These are phyloP conservation scores for Ecdyonurus torrentis DNA, from an alignment of 2,888 invertebrate genomes.

Conservation along the genomic window DNA sequence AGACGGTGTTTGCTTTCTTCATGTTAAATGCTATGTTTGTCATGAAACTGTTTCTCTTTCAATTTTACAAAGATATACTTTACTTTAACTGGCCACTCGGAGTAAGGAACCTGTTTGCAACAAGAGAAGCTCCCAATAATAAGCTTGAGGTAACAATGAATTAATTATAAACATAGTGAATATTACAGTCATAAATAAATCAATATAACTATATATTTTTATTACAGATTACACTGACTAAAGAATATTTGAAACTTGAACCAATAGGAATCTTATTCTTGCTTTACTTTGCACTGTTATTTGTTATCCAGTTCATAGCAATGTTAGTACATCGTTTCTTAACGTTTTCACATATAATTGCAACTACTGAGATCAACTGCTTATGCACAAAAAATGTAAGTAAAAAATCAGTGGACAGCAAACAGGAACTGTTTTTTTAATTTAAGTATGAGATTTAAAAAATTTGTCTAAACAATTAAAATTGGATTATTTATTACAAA, in stretches of 20 bases:
- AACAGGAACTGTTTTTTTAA: too few species aligned
- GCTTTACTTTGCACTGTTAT: conserved; percentile 91
- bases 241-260: conserved; percentile 85
- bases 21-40: conserved; percentile 99
- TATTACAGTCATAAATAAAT: background rate
- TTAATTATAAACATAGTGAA: conserved; percentile 26
- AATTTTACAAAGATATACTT: conserved; percentile 92
- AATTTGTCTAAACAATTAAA: too few species aligned
- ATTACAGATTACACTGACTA: conserved; percentile 59
- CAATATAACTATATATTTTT: background rate
- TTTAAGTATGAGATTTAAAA: too few species aligned
- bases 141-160: conserved; percentile 81
- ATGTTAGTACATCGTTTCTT: conserved; percentile 99
- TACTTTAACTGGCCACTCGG: conserved; percentile 95
- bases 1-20: conserved; percentile 91
- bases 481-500: too few species aligned
- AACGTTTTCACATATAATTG: conserved; percentile 89
- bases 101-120: conserved; percentile 85
- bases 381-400: conserved; percentile 67
- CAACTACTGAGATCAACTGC: conserved; percentile 82
- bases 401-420: background rate
- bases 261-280: conserved; percentile 95
- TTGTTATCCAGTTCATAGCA: conserved; percentile 89
- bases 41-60: conserved; percentile 93
- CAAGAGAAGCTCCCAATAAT: too few species aligned